A percentile compares a stretch with the other conserved stretches of the same genome.
These are phyloP conservation scores for Heliconius aoede DNA, from an alignment of 2,888 invertebrate genomes.

Conservation along the genomic window DNA sequence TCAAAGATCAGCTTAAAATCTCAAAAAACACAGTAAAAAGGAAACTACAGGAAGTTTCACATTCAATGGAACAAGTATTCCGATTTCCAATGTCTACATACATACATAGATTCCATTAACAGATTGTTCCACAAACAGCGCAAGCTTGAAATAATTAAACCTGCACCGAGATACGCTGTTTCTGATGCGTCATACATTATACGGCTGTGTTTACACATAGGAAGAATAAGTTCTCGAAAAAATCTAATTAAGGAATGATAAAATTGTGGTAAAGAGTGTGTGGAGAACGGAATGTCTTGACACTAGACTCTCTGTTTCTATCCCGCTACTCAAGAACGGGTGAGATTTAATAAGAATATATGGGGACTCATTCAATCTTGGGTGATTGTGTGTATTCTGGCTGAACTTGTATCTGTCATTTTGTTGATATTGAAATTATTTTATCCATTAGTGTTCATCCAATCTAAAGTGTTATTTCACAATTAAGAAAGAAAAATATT, in stretches of 20 bases:
- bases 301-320: too few species aligned
- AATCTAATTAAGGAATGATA: neutral
- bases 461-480: too few species aligned
- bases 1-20: neutral
- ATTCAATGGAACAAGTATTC: constrained; percentile 28
- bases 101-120: constrained; percentile 45
- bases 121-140: constrained; percentile 50
- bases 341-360: too few species aligned
- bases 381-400: too few species aligned
- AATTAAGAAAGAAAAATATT: too few species aligned
- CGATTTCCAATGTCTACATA: constrained; percentile 36
- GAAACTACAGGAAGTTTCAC: neutral
- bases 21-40: neutral
- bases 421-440: too few species aligned
- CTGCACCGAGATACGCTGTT: constrained; percentile 45
- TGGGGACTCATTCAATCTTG: too few species aligned
- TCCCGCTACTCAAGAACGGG: too few species aligned
- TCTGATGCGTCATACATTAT: constrained; percentile 45
- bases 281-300: too few species aligned
- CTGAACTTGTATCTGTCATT: too few species aligned
- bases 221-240: neutral
- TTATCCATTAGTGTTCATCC: too few species aligned
- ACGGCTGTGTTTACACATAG: constrained; percentile 37
- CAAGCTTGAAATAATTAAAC: constrained; percentile 50
- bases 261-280: too few species aligned